Percentiles rank a stretch among this genome's conserved stretches.
These are phyloP conservation scores for Darevskia nairensis DNA, from an alignment of 2,797 vertebrate species.

Conservation along the genomic window DNA sequence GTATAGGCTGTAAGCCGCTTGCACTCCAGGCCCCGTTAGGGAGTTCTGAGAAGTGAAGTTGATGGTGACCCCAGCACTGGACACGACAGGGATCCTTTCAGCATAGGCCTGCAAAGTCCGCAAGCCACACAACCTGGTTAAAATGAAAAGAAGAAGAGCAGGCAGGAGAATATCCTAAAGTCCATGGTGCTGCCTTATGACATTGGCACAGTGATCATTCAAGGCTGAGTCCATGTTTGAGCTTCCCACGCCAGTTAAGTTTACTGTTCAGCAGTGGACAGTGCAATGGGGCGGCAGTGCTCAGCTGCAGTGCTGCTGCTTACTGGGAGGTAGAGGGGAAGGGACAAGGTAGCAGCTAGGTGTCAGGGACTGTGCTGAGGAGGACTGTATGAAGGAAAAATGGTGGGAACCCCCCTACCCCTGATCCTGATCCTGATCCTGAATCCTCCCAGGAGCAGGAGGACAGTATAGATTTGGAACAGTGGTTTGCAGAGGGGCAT, in stretches of 20 bases:
- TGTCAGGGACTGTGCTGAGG: no score
- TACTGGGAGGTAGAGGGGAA: no score
- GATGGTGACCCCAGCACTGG: conserved; percentile 77
- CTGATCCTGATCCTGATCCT: no score
- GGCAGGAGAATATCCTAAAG: accelerated
- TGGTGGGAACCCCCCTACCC: no score
- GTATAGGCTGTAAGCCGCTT: conserved; percentile 87
- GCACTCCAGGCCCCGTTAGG: conserved; percentile 90
- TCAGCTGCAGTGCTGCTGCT: no score
- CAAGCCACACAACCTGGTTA: conserved; percentile 86
- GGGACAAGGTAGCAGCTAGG: no score
- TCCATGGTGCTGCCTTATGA: background rate
- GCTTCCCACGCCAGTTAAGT: background rate
- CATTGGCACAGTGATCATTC: background rate
- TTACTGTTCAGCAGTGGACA: no score
- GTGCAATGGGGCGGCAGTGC: no score
- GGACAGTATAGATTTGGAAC: no score
- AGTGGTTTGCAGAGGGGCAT: no score
- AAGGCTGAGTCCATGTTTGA: background rate
- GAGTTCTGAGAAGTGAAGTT: conserved; percentile 89
- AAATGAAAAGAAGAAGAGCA: conserved; percentile 16
- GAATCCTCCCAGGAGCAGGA: no score
- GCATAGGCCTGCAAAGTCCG: conserved; percentile 86
- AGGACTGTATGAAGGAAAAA: no score
- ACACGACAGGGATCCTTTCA: conserved; percentile 83